Percentiles rank a stretch among this genome's conserved stretches.
These are phyloP conservation scores for Dicrostonyx torquatus DNA, from an alignment of 2,797 vertebrate species.

Conservation along the genomic window DNA sequence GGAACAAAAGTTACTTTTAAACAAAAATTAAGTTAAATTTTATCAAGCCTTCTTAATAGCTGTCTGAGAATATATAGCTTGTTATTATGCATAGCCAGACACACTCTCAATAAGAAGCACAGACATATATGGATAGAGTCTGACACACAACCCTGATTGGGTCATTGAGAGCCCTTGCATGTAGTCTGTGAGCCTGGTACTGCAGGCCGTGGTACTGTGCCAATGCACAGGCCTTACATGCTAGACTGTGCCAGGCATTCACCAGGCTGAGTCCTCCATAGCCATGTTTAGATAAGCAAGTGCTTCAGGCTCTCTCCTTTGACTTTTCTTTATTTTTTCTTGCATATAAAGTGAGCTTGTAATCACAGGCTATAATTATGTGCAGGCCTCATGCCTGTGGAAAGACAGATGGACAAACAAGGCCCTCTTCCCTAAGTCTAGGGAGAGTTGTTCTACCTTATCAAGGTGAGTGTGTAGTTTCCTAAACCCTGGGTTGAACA, in stretches of 20 bases:
- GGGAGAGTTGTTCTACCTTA: rapidly evolving
- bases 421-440: not conserved
- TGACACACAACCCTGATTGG: not conserved
- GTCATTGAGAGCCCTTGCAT: not conserved
- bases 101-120: not conserved
- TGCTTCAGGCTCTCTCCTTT: not conserved
- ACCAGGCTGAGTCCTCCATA: not conserved
- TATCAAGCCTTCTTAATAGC: not conserved
- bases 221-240: not conserved
- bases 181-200: not conserved
- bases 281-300: not conserved
- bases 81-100: not conserved
- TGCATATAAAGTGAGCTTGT: not conserved
- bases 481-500: not conserved
- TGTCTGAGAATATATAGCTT: not conserved
- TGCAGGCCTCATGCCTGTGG: too few species aligned
- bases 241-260: not conserved
- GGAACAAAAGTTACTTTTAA: not conserved
- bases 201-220: not conserved
- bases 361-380: not conserved
- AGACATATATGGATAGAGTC: not conserved
- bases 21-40: not conserved
- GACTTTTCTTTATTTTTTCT: not conserved
- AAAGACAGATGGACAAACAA: not conserved
- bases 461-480: not conserved